Percentiles rank a stretch among this genome's conserved stretches.
phyloP scores from a whole-genome alignment of 2,113 vertebrate genomes.

The Microcebus murinus region DNA sequence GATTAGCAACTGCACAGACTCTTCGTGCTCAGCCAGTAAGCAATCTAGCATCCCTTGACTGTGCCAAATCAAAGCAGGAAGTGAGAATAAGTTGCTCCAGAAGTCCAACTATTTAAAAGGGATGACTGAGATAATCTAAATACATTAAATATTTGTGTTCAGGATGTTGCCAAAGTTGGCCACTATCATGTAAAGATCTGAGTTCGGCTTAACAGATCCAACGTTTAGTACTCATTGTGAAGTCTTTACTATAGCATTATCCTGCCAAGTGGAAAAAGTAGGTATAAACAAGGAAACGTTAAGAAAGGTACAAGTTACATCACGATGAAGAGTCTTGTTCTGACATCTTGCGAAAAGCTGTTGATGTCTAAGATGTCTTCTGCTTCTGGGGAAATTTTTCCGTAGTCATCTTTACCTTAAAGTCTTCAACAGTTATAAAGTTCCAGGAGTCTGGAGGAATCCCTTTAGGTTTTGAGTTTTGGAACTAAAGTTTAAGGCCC shows the following conservation, averaged over 20 bases:
- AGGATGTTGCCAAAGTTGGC: background rate
- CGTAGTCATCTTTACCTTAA: background rate
- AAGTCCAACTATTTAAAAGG: background rate
- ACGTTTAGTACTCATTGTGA: background rate
- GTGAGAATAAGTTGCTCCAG: background rate
- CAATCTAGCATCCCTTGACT: background rate
- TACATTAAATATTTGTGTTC: background rate
- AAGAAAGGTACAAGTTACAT: background rate
- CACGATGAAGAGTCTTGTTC: background rate
- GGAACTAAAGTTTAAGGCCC: background rate
- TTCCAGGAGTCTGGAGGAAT: background rate
- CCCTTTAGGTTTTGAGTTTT: background rate
- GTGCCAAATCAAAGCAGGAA: background rate
- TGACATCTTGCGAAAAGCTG: background rate
- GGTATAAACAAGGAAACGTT: background rate
- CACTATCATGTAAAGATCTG: background rate
- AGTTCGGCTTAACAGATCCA: background rate
- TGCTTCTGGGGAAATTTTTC: background rate
- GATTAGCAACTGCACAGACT: background rate
- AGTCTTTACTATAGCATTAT: background rate
- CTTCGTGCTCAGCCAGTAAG: background rate
- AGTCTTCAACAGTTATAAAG: background rate
- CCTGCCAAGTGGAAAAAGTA: background rate
- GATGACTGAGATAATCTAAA: background rate
- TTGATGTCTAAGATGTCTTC: background rate